Percentiles rank a stretch among this genome's conserved stretches.
Evolutionary conservation across 1,140 invertebrate genomes (phyloP).

Genomic region (Aplysia californica): DNA sequence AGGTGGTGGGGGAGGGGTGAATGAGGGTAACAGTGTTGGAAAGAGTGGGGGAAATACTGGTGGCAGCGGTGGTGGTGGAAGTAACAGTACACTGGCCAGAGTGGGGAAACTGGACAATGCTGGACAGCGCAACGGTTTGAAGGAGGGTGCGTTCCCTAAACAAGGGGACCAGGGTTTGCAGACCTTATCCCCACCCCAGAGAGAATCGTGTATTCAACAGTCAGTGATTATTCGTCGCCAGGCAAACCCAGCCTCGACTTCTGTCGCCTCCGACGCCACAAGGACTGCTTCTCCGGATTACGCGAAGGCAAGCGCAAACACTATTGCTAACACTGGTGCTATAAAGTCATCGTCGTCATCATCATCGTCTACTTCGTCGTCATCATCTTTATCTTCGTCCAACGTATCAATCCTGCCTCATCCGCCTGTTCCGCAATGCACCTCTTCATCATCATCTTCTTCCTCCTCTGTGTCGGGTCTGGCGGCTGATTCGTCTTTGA

Average conservation of each 20-base stretch:
- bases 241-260: constrained; percentile 16
- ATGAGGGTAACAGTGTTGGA: no score
- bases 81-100: no score
- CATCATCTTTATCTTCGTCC: background rate
- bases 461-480: no score
- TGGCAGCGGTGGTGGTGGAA: no score
- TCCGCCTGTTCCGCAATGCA: background rate
- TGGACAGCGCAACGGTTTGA: no score
- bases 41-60: no score
- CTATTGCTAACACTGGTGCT: background rate
- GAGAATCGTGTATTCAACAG: constrained; percentile 29
- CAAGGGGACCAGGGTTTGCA: no score
- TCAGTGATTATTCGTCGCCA: constrained; percentile 34
- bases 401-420: background rate
- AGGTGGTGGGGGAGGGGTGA: no score
- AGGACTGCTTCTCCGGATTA: background rate
- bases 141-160: no score
- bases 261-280: background rate
- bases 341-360: background rate
- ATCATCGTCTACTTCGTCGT: constrained; percentile 1
- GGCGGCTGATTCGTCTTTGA: no score
- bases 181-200: constrained; percentile 30
- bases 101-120: no score
- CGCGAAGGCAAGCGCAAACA: background rate
- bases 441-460: background rate